These are phyloP conservation scores for Platorchestia sp. DNA, from an alignment of 1,140 invertebrate genomes.

Conservation along the genomic window DNA sequence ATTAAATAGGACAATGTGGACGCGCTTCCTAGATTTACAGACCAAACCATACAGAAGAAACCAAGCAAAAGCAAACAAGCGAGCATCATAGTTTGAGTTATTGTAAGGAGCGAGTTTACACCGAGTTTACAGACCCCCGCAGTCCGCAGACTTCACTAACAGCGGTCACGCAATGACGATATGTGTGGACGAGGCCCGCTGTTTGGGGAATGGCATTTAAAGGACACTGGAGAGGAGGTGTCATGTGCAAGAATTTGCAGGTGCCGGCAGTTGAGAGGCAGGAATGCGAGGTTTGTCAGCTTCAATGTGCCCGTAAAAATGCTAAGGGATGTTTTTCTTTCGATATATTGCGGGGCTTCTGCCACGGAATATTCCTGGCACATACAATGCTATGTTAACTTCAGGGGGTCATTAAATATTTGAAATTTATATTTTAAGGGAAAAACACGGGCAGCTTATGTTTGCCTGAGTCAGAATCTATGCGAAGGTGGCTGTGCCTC, in stretches of 20 bases:
- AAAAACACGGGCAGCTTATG: too few species aligned
- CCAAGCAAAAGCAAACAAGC: too few species aligned
- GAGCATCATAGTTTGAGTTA: too few species aligned
- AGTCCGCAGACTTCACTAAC: background rate
- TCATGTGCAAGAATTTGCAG: slow-evolving; percentile 3
- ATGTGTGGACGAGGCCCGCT: background rate
- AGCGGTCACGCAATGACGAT: background rate
- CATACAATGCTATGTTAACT: background rate
- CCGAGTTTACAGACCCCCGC: too few species aligned
- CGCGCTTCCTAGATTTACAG: too few species aligned
- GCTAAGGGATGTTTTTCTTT: background rate
- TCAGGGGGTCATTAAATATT: background rate
- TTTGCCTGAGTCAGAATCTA: too few species aligned
- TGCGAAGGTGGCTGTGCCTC: too few species aligned
- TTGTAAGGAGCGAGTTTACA: too few species aligned
- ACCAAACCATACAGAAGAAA: too few species aligned
- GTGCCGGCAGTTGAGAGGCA: background rate
- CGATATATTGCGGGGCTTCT: background rate
- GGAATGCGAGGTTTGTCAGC: background rate
- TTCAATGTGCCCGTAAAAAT: background rate
- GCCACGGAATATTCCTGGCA: background rate
- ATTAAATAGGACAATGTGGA: too few species aligned
- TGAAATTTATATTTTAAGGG: too few species aligned
- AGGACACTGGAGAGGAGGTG: slow-evolving; percentile 23
- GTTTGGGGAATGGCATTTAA: background rate